These are phyloP conservation scores for Coryphaenoides rupestris DNA, from an alignment of 2,113 vertebrate species.

Conservation along the genomic window DNA sequence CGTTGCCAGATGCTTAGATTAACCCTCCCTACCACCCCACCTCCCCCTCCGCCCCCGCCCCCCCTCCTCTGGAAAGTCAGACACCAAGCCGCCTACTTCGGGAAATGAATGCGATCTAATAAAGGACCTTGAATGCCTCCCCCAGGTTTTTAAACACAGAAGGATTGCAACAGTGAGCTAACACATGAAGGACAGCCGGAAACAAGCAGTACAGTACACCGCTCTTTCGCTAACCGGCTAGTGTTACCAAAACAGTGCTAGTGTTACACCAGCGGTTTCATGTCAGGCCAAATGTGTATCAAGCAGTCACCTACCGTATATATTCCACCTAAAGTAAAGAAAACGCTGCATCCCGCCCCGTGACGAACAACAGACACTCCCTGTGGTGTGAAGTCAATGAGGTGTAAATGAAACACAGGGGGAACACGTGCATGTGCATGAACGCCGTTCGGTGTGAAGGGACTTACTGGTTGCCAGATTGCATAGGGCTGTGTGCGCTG, in stretches of 20 bases:
- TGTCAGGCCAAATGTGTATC: background rate
- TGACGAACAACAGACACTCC: too few relatives aligned
- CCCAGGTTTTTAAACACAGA: background rate
- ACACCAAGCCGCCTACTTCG: conserved; percentile 17
- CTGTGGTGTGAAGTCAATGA: too few relatives aligned
- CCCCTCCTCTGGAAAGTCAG: background rate
- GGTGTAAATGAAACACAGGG: background rate
- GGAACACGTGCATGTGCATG: too few relatives aligned
- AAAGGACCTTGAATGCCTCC: conserved; percentile 15
- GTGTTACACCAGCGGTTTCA: background rate
- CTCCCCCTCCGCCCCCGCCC: too few relatives aligned
- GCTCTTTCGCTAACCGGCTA: background rate
- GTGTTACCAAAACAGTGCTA: background rate
- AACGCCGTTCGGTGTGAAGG: too few relatives aligned
- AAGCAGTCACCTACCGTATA: too few relatives aligned
- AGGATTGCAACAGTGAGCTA: background rate
- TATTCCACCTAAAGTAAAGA: too few relatives aligned
- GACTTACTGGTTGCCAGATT: conserved; percentile 78
- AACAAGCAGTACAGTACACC: background rate
- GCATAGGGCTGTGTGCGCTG: conserved; percentile 72
- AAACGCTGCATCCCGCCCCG: too few relatives aligned
- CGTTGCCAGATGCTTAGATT: conserved; percentile 35
- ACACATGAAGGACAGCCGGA: background rate
- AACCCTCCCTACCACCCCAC: background rate
- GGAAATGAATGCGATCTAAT: conserved; percentile 44